phyloP scores from a whole-genome alignment of 2,888 invertebrate species.

The Drosophila koepferae region DNA sequence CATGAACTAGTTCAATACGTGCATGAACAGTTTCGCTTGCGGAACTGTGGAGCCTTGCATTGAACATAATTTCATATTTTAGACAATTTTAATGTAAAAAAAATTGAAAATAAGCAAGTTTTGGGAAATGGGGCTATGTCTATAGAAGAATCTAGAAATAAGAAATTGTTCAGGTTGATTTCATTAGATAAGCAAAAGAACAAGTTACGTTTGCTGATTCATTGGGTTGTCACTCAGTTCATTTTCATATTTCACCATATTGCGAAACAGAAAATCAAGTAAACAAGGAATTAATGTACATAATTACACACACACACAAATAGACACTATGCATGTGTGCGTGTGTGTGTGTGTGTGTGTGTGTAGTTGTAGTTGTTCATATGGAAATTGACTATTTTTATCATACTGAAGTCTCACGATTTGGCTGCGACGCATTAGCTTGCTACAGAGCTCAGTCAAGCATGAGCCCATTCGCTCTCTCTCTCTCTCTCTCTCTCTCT shows the following conservation, averaged over 20 bases:
- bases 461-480: neutral
- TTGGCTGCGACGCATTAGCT: conserved; percentile 10
- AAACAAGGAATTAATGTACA: neutral
- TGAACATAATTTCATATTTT: neutral
- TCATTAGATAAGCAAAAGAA: conserved; percentile 7
- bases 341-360: neutral
- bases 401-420: neutral
- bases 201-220: conserved; percentile 2
- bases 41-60: conserved; percentile 34
- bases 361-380: neutral
- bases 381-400: conserved; percentile 29
- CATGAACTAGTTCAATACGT: conserved; percentile 7
- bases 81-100: too few species aligned
- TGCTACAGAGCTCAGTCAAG: conserved; percentile 6
- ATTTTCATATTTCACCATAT: conserved; percentile 33
- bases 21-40: conserved; percentile 26
- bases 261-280: conserved; percentile 24
- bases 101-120: too few species aligned
- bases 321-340: neutral
- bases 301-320: neutral
- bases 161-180: conserved; percentile 2
- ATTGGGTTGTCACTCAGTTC: neutral
- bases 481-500: too few species aligned
- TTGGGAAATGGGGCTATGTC: neutral
- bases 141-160: conserved; percentile 2